Evolutionary conservation across 2,888 invertebrate genomes (phyloP), one percentile per base, ranked within the genome.

Genomic region (Stenurella melanura): DNA sequence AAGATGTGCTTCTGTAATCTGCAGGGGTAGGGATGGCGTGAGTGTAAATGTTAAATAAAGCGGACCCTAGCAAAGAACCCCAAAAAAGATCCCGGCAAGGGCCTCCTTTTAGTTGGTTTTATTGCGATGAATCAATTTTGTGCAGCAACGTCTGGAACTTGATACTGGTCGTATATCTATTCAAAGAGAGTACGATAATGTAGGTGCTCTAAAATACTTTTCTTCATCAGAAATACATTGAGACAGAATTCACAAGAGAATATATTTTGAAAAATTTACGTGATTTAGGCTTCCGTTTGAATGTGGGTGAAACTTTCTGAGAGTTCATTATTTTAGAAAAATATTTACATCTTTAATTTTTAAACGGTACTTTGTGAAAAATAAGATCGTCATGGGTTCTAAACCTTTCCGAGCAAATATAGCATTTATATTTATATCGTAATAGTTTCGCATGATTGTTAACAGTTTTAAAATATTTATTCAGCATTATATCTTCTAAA

Each of bases 401-500:
- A 50, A 80, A 80, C 34, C 70, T 68, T n/a, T 74, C 73, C 12
- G 69, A 74, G 58, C 80, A 80, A n/a, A 79, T 68, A 21, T 80
- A 79, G 63, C 80, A 80, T 54, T 80, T 80, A 75, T 80, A 80
- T 38, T 81, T 81, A 34, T 79, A 79, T 50, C 79, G 75, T 5
- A 79, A 78, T 11, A 81, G 50, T 74, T 75, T 81, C 0, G 73
- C 72, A 30, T 64, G 73, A 18, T 72, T 74, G 56, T 78, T 74
- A 5, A 66, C 57, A 26, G 80, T 78, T 63, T 72, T 75, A 18
- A 79, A 73, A 1, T 61, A 50, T n/a, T 67, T 70, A 19, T 80
- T 63, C 56, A 50, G 34, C 17, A 56, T 66, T 12, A 81, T 42
- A 38, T 81, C 81, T 60, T 72, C 67, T 15, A 80, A 68, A 15